Conservation (phyloP, 2,113 vertebrate genomes). For the Bungarus multicinctus region DNA sequence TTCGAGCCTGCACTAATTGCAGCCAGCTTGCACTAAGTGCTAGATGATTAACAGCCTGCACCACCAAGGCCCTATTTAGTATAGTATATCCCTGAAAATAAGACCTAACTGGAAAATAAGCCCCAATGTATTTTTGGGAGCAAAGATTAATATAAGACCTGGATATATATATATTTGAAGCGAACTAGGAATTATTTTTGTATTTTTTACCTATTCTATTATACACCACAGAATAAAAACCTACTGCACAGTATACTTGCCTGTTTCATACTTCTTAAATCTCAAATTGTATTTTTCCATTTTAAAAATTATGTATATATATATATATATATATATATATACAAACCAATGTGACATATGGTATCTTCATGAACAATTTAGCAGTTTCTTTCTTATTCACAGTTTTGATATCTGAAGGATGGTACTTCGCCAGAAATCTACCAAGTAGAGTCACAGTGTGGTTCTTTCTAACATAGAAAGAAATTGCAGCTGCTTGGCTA, state of each 20-base stretch:
- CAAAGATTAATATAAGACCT: too few relatives aligned
- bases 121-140: too few relatives aligned
- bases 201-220: not conserved
- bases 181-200: not conserved
- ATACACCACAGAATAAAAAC: not conserved
- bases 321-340: not conserved
- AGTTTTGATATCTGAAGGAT: conserved; percentile 62
- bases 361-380: conserved; percentile 38
- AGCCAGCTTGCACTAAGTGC: too few relatives aligned
- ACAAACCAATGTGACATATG: conserved; percentile 43
- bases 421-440: conserved; percentile 59
- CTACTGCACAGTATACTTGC: not conserved
- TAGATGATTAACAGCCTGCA: too few relatives aligned
- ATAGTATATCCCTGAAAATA: too few relatives aligned
- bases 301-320: conserved; percentile 1
- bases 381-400: conserved; percentile 48
- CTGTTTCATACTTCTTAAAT: conserved; percentile 29
- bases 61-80: too few relatives aligned
- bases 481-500: conserved; percentile 60
- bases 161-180: not conserved
- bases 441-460: conserved; percentile 55
- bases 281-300: conserved; percentile 4
- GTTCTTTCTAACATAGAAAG: conserved; percentile 48
- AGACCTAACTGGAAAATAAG: too few relatives aligned
- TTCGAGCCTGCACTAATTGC: too few relatives aligned